Conservation (phyloP, 2,888 invertebrate genomes). For the Drosophila suboccidentalis region DNA sequence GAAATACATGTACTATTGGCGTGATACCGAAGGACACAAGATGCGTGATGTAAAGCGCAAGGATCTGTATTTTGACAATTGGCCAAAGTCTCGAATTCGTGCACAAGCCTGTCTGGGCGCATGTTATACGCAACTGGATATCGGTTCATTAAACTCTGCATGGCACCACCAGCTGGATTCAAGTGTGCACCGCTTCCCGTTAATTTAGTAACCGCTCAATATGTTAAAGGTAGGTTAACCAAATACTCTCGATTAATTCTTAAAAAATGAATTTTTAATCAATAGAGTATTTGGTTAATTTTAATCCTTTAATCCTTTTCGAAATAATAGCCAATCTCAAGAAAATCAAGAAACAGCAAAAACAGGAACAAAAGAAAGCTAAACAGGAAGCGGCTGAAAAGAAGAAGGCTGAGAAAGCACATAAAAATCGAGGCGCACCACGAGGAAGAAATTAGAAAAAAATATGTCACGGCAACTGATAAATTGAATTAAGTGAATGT, state of each 20-base stretch:
- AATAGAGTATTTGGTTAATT: no score
- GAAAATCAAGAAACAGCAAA: constrained; percentile 8
- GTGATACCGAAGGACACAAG: constrained; percentile 66
- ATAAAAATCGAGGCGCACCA: constrained; percentile 30
- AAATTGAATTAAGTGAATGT: constrained; percentile 6
- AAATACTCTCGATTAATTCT: accelerated
- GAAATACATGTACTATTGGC: constrained; percentile 71
- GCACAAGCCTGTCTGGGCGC: constrained; percentile 75
- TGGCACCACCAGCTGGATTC: constrained; percentile 70
- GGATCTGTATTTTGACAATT: constrained; percentile 67
- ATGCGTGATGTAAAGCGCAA: constrained; percentile 39
- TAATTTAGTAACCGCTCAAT: constrained; percentile 57
- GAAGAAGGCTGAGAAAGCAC: constrained; percentile 13
- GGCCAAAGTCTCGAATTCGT: constrained; percentile 67
- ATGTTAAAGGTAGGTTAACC: constrained; percentile 39
- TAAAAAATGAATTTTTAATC: no score
- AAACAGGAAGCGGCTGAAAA: constrained; percentile 7
- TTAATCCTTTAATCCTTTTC: no score
- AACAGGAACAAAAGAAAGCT: constrained; percentile 17
- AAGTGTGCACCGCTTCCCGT: constrained; percentile 76
- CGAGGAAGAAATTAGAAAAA: constrained; percentile 6
- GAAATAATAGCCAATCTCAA: constrained; percentile 45
- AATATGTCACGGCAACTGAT: not conserved
- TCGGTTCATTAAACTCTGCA: constrained; percentile 71
- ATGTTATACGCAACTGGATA: constrained; percentile 72